Evolutionary conservation across 2,113 vertebrate species (phyloP), one percentile per base, ranked within the genome.

Genomic region (Lasiurus borealis): DNA sequence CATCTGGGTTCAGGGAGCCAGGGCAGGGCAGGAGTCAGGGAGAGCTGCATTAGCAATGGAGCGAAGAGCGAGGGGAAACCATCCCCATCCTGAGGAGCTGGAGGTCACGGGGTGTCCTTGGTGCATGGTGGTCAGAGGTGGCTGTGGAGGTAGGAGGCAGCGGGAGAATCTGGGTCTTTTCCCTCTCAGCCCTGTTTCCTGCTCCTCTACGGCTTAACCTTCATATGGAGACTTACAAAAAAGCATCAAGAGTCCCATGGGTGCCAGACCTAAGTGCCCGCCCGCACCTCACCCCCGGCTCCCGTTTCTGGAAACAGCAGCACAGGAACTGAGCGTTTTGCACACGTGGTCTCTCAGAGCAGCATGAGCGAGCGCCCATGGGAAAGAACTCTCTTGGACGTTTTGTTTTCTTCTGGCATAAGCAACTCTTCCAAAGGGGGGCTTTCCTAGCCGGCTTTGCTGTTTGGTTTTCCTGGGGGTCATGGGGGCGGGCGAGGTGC

Each of bases 301-400:
- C 29, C 5, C 1, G 0, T 14, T 54, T 25, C 21, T 88, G 59
- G 73, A 44, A 77, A 6, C 8, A 15, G 83, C n/a, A 1, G 75
- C 71, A 13, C 13, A 9, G 85, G 44, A 15, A 3, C 13, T 4
- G 62, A n/a, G 13, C 40, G 1, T 16, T 23, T 7, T 50, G 18
- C 27, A 27, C 5, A 3, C 0, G 31, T 14, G 0, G 7, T 44
- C 40, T 36, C 15, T 46, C 0, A 0, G 82, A 5, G 29, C 4
- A 0, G 27, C 0, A 21, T 7, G 1, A 75, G n/a, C 0, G 0
- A 75, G n/a, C 0, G 2, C 75, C 64, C 27, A 12, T 8, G 54
- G 76, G 66, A 71, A 68, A 59, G 27, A 8, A 21, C 25, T 44
- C 44, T 44, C 73, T 64, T 2, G 3, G 9, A 25, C 52, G 3